A percentile compares a stretch with the other conserved stretches of the same genome.
Evolutionary conservation across 2,113 vertebrate genomes (phyloP).

Genomic region (Terrapene triunguis): DNA sequence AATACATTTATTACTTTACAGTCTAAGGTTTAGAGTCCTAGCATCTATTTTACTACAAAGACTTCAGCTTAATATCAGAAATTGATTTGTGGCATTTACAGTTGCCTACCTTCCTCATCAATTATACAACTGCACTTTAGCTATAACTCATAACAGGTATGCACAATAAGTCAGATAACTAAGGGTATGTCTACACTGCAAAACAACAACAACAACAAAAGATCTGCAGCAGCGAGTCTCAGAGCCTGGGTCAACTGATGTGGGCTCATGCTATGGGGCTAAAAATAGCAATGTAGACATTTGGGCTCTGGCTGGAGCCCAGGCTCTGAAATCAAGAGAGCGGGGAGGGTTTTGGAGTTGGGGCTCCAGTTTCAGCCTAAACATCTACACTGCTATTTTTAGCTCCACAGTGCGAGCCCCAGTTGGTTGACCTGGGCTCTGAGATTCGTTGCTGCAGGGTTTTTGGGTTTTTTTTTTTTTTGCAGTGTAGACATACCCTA

Average conservation of each 20-base stretch:
- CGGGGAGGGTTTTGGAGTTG: not conserved
- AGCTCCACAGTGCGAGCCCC: accelerated
- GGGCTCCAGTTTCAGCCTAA: not conserved
- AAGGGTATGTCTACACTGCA: not conserved
- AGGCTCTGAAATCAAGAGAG: not conserved
- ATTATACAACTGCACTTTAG: not conserved
- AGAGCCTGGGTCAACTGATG: not conserved
- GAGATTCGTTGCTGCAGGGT: not conserved
- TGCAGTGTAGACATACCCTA: not conserved
- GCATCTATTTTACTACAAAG: not conserved
- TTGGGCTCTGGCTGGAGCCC: not conserved
- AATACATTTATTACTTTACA: conserved; percentile 12
- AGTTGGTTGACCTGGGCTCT: not conserved
- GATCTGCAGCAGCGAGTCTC: not conserved
- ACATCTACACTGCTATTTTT: not conserved
- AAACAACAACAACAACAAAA: not conserved
- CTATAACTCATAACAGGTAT: not conserved
- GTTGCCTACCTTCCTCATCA: not conserved
- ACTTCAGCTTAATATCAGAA: not conserved
- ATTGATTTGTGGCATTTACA: not conserved
- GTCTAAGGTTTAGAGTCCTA: not conserved
- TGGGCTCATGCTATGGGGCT: not conserved
- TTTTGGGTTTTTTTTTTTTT: not conserved
- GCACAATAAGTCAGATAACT: not conserved
- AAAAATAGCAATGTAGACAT: not conserved